These are phyloP conservation scores for Ataeniobius toweri DNA, from an alignment of 2,797 vertebrate genomes.

Conservation along the genomic window DNA sequence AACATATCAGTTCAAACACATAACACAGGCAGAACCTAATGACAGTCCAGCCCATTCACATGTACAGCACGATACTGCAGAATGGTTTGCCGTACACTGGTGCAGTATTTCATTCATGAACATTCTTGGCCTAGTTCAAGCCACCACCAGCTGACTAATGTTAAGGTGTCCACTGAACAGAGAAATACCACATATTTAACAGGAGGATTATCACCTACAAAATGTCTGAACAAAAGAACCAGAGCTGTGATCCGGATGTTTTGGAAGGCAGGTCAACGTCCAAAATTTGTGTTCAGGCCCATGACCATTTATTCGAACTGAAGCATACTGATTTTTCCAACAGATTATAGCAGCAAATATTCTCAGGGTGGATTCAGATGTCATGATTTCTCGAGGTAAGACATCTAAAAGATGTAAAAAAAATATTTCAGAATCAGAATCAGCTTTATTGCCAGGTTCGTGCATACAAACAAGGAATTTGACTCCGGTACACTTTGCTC, in stretches of 20 bases:
- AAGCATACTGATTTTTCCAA: not conserved
- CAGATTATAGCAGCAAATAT: not conserved
- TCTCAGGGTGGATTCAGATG: not conserved
- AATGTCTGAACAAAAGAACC: too few species aligned
- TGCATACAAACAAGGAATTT: too few species aligned
- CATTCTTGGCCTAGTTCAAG: not conserved
- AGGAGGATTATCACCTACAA: too few species aligned
- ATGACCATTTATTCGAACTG: not conserved
- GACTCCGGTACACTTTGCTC: too few species aligned
- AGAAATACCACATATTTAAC: too few species aligned
- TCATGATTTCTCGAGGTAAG: not conserved
- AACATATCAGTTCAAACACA: not conserved
- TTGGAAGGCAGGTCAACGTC: not conserved
- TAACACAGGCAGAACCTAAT: not conserved
- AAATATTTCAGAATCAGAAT: too few species aligned
- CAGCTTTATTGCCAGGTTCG: too few species aligned
- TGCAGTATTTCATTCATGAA: not conserved
- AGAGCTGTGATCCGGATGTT: not conserved
- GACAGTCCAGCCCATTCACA: not conserved
- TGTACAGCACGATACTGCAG: not conserved
- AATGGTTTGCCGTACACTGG: conserved; percentile 19
- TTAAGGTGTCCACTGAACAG: not conserved
- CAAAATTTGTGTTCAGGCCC: not conserved
- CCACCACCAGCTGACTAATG: not conserved
- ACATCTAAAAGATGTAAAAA: not conserved